A percentile compares a stretch with the other conserved stretches of the same genome.
Conservation (phyloP, 2,113 vertebrate species). For the Cranoglanis bouderius region DNA sequence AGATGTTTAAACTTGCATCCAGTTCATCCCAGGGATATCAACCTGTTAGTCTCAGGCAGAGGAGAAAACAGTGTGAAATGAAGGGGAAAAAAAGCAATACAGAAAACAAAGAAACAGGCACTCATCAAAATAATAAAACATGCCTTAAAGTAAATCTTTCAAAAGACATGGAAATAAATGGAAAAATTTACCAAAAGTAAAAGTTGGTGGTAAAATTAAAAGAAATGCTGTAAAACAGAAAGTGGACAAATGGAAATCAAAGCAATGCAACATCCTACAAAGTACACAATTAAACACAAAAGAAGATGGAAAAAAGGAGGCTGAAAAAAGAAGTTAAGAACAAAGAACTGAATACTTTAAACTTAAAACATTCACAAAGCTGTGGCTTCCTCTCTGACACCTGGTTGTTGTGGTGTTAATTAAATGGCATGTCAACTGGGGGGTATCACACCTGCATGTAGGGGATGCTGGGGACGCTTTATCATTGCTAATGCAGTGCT, state of each 20-base stretch:
- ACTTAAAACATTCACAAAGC: neutral
- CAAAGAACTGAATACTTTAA: neutral
- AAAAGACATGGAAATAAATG: neutral
- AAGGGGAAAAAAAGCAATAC: neutral
- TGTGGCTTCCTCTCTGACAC: constrained; percentile 36
- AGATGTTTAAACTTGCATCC: neutral
- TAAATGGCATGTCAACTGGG: constrained; percentile 53
- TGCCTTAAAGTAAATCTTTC: neutral
- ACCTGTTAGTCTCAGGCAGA: neutral
- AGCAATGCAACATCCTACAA: neutral
- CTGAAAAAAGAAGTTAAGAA: neutral
- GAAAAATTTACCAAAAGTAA: neutral
- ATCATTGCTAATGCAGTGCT: constrained; percentile 70
- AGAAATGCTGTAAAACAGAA: neutral
- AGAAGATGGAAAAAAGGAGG: neutral
- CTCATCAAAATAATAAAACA: neutral
- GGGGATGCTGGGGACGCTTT: constrained; percentile 53
- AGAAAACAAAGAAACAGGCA: neutral
- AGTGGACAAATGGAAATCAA: too few species aligned
- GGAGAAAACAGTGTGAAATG: neutral
- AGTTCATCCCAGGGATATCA: neutral
- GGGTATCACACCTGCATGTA: constrained; percentile 61
- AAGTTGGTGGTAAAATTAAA: neutral
- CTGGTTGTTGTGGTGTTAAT: constrained; percentile 58
- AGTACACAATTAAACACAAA: neutral